These are phyloP conservation scores for Apotomis betuletana DNA, from an alignment of 2,888 invertebrate genomes.

Conservation along the genomic window DNA sequence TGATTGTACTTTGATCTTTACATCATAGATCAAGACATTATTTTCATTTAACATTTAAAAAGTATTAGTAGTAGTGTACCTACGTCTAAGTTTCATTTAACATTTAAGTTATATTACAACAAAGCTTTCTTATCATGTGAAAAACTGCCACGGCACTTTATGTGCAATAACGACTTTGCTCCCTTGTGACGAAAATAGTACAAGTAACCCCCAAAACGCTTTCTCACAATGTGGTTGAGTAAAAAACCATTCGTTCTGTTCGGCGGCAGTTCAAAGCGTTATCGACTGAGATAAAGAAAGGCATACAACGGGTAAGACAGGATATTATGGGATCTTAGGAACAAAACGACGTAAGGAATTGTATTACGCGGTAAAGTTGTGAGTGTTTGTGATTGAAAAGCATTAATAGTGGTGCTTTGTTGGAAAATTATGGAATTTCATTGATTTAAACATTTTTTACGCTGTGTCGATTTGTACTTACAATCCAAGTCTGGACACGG, in stretches of 20 bases:
- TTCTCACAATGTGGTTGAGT: constrained; percentile 28
- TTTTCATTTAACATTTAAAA: too few relatives aligned
- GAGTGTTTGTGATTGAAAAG: background rate
- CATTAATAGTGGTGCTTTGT: constrained; percentile 19
- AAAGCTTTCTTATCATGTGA: background rate
- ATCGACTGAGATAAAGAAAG: constrained; percentile 41
- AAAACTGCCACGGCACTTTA: background rate
- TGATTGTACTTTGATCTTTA: too few relatives aligned
- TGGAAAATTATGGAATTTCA: background rate
- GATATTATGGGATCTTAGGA: background rate
- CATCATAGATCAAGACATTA: too few relatives aligned
- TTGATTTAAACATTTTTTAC: background rate
- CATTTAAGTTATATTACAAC: too few relatives aligned
- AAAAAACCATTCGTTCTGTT: constrained; percentile 22
- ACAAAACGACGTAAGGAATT: constrained; percentile 7
- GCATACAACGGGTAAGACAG: constrained; percentile 31
- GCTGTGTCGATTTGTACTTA: too few relatives aligned
- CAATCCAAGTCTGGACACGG: too few relatives aligned
- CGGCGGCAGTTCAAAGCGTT: constrained; percentile 44
- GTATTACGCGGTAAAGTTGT: background rate
- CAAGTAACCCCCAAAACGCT: constrained; percentile 3
- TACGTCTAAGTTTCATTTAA: too few relatives aligned
- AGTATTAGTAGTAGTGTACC: too few relatives aligned
- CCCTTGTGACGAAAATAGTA: constrained; percentile 24
- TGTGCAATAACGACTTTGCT: constrained; percentile 16